Evolutionary conservation across 1,140 invertebrate genomes (phyloP).

Genomic region (Goniozus legneri): DNA sequence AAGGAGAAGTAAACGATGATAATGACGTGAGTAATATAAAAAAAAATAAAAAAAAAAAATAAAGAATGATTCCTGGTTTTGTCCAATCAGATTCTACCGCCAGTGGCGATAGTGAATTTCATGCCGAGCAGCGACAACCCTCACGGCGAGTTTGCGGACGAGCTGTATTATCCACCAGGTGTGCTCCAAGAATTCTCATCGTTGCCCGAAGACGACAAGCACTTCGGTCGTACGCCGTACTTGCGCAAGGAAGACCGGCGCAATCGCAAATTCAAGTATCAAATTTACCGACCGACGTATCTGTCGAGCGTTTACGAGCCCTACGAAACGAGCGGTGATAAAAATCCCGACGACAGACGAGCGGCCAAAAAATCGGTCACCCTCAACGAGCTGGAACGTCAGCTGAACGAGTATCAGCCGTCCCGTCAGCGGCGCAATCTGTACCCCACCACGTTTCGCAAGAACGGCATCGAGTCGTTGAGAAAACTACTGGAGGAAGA

Average conservation of each 20-base stretch:
- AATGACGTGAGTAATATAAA: too few species aligned
- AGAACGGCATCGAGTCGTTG: constrained; percentile 8
- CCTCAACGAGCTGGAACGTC: neutral
- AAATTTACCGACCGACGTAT: constrained; percentile 1
- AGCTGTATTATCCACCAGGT: constrained; percentile 70
- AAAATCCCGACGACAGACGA: constrained; percentile 13
- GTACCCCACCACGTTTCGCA: neutral
- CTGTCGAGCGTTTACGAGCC: constrained; percentile 12
- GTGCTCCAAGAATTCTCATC: constrained; percentile 6
- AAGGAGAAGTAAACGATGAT: too few species aligned
- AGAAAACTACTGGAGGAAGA: neutral
- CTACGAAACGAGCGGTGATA: constrained; percentile 1
- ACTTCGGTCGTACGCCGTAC: neutral
- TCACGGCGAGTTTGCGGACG: constrained; percentile 68
- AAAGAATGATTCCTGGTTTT: too few species aligned
- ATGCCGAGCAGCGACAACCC: constrained; percentile 66
- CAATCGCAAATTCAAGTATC: neutral
- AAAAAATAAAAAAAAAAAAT: too few species aligned
- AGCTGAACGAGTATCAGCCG: constrained; percentile 14
- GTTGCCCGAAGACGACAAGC: neutral
- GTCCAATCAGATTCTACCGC: constrained; percentile 56
- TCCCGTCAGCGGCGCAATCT: neutral
- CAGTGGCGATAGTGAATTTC: constrained; percentile 75
- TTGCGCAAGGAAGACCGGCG: too few species aligned
- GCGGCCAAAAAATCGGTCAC: neutral